Conservation (phyloP, 35 echinoderm and acorn worm genomes). For the Apostichopus japonicus region DNA sequence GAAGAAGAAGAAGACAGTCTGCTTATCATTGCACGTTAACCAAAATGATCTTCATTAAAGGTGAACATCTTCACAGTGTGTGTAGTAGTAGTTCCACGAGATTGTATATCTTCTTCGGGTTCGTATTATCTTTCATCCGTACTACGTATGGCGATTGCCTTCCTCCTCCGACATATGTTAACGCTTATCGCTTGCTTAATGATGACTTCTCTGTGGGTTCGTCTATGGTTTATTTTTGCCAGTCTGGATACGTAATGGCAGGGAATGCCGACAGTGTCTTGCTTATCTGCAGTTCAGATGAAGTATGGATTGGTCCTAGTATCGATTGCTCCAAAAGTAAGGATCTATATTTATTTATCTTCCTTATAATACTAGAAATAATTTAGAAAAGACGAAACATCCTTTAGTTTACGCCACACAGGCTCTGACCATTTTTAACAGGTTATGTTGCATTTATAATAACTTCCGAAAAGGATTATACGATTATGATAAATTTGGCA, state of each 20-base stretch:
- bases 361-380: background rate
- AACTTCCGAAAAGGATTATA: too few species aligned
- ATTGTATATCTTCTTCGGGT: too few species aligned
- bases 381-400: background rate
- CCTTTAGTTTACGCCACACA: too few species aligned
- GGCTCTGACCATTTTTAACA: too few species aligned
- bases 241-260: background rate
- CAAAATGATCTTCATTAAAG: too few species aligned
- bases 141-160: background rate
- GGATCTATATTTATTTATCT: background rate
- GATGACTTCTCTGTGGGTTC: background rate
- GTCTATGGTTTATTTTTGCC: background rate
- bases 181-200: background rate
- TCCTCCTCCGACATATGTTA: background rate
- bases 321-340: constrained; percentile 18
- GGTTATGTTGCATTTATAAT: too few species aligned
- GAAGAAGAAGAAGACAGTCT: too few species aligned
- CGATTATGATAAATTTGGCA: too few species aligned
- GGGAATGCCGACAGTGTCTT: background rate
- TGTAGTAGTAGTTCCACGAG: too few species aligned
- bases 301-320: background rate
- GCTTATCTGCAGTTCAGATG: constrained; percentile 7
- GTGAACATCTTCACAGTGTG: too few species aligned
- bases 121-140: too few species aligned
- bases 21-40: too few species aligned